Conservation (phyloP, 1,140 invertebrate species). For the Drosophila nasuta region DNA sequence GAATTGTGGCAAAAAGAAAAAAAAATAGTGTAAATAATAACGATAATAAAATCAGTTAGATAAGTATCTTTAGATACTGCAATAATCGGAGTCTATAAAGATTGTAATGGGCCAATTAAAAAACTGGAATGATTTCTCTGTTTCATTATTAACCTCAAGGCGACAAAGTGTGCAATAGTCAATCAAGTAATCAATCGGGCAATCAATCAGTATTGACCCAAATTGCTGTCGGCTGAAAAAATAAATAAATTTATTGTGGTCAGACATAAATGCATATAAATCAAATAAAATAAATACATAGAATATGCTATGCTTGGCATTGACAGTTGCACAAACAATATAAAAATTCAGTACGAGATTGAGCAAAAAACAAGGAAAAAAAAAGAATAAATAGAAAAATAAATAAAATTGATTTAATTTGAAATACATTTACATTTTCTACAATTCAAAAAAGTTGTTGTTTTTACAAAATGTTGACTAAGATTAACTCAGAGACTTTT, state of each 20-base stretch:
- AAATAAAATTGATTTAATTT: conserved; percentile 1
- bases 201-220: conserved; percentile 63
- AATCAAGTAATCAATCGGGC: conserved; percentile 19
- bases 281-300: conserved; percentile 41
- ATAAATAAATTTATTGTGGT: conserved; percentile 45
- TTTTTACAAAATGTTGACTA: too few species aligned
- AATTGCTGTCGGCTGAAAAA: conserved; percentile 43
- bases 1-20: not conserved
- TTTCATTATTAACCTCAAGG: conserved; percentile 5
- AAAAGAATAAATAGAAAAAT: conserved; percentile 1
- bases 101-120: not conserved
- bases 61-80: not conserved
- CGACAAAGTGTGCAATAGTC: conserved; percentile 32
- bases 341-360: conserved; percentile 15
- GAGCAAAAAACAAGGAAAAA: conserved; percentile 3
- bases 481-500: too few species aligned
- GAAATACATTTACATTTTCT: conserved; percentile 10
- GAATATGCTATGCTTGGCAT: conserved; percentile 35
- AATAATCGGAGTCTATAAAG: conserved; percentile 2
- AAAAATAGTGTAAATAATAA: conserved; percentile 11
- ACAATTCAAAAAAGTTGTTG: not conserved
- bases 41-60: conserved; percentile 1
- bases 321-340: conserved; percentile 25
- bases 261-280: conserved; percentile 38
- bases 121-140: not conserved